These are phyloP conservation scores for Vultur gryphus DNA, from an alignment of 2,797 vertebrate species.

Conservation along the genomic window DNA sequence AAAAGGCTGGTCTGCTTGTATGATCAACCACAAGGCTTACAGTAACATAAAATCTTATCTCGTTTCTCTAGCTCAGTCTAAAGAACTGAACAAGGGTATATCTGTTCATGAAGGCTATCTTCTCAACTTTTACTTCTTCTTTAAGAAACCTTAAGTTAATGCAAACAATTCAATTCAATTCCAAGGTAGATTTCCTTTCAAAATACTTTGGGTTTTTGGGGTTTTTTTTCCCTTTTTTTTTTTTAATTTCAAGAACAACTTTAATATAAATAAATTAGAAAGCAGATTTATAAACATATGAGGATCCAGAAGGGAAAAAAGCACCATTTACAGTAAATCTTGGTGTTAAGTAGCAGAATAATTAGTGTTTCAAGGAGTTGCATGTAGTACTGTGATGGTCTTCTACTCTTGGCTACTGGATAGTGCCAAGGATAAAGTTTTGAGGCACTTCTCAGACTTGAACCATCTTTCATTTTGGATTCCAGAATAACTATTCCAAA, in stretches of 20 bases:
- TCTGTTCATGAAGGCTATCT: background rate
- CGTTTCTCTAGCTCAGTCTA: background rate
- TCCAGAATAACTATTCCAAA: background rate
- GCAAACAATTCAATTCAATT: background rate
- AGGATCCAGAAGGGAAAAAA: background rate
- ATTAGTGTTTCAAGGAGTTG: background rate
- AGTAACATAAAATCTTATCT: background rate
- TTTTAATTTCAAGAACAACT: background rate
- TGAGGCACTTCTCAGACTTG: background rate
- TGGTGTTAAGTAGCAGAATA: background rate
- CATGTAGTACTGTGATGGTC: background rate
- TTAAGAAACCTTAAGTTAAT: background rate
- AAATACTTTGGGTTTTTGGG: background rate
- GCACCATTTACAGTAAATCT: background rate
- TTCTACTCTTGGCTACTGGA: background rate
- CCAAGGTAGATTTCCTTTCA: background rate
- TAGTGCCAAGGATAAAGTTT: background rate
- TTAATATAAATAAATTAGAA: background rate
- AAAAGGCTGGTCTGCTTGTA: background rate
- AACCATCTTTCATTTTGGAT: background rate
- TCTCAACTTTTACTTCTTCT: background rate
- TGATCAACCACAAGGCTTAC: background rate
- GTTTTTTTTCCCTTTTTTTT: too few species aligned
- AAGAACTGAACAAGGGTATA: background rate
- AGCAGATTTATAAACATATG: background rate